phyloP scores from a whole-genome alignment of 2,113 vertebrate genomes.

The Calonectris borealis region DNA sequence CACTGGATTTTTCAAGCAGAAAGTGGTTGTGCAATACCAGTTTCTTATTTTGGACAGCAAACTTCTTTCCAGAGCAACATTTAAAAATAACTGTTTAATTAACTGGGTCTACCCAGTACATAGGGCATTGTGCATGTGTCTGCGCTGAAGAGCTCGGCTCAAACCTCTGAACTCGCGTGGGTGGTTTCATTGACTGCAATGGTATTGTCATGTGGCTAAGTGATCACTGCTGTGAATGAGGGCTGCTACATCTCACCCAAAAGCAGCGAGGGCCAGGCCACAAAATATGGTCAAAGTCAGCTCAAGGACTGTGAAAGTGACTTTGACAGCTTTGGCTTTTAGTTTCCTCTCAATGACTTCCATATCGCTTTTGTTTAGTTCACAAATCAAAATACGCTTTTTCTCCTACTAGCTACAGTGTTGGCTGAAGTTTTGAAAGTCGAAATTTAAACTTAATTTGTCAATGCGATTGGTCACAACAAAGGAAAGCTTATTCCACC shows the following conservation, averaged over 20 bases:
- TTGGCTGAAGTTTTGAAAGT: neutral
- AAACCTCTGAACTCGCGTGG: neutral
- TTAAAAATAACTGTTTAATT: conserved; percentile 23
- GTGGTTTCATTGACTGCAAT: conserved; percentile 46
- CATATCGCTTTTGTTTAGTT: neutral
- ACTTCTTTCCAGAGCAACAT: neutral
- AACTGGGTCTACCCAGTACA: neutral
- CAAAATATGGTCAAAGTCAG: conserved; percentile 19
- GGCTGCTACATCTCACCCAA: conserved; percentile 41
- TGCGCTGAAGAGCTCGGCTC: neutral
- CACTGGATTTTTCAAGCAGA: neutral
- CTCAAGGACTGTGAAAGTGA: conserved; percentile 12
- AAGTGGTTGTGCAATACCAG: neutral
- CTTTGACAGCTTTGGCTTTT: conserved; percentile 35
- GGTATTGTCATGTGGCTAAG: neutral
- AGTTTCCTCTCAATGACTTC: conserved; percentile 3
- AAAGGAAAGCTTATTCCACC: neutral
- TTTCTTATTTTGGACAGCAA: neutral
- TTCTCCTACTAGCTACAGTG: fast-evolving
- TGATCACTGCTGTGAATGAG: neutral
- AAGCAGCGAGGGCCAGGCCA: conserved; percentile 20
- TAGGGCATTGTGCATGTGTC: neutral
- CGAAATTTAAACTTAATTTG: neutral
- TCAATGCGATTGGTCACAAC: neutral
- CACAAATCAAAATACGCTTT: neutral